Evolutionary conservation across 2,113 vertebrate species (phyloP), one percentile per base, ranked within the genome.

Genomic region (Anolis sagrei): DNA sequence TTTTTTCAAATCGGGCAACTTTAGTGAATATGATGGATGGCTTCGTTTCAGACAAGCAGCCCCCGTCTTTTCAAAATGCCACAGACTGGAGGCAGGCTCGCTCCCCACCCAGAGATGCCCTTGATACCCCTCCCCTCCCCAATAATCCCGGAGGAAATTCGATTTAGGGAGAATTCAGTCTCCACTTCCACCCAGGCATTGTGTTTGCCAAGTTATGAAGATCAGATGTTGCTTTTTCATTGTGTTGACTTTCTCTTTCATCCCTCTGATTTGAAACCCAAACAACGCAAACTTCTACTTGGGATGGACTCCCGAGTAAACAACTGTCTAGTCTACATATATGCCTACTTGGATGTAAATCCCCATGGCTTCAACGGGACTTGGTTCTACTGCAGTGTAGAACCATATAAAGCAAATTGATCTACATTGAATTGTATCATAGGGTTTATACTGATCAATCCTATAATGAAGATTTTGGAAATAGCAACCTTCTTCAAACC

Each of bases 1-100:
- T 87, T n/a, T n/a, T 79, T 92, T 64, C 25, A 21, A 93, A 91
- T 92, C 78, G 69, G 93, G 92, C 91, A 94, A 92, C 86, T 93
- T 92, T 82, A 90, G 86, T 89, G 86, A 49, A 81, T 79, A 88
- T 91, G 91, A 94, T 84, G 91, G 93, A 92, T 49, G 82, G 70
- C 36, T 92, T 23, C 85, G 54, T 58, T 89, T 92, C 83, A 84
- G 93, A 44, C 14, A 92, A 90, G 91, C 82, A 86, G 85, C 85
- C 73, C 81, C 18, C 85, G 90, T 90, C 54, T 75, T 91, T 89
- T 91, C 79, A 93, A n/a, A 87, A 91, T 16, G 69, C 39, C 70
- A 27, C 78, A 66, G 49, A 66, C 69, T 75, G 39, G 88, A 88
- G 69, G 49, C 58, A 8, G 34, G 75, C 64, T 89, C 25, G 85